Conservation (phyloP, 2,888 invertebrate genomes). For the Campopleginae sp. region DNA sequence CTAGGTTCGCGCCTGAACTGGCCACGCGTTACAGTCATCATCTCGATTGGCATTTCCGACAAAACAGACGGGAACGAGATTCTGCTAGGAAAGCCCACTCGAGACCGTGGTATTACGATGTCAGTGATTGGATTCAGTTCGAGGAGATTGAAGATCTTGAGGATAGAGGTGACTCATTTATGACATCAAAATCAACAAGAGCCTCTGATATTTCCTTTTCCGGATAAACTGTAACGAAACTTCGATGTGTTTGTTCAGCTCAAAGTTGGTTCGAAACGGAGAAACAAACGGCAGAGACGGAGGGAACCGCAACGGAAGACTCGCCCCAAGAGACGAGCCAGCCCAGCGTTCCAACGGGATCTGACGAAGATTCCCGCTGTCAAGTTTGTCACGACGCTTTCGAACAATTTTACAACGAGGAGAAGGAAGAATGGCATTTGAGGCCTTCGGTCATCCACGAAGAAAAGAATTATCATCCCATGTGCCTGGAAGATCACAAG, state of each 20-base stretch:
- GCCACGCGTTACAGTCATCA: slow-evolving; percentile 97
- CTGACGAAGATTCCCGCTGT: slow-evolving; percentile 89
- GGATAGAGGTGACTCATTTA: slow-evolving; percentile 88
- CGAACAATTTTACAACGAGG: slow-evolving; percentile 98
- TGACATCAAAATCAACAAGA: not conserved
- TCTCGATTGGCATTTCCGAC: slow-evolving; percentile 99
- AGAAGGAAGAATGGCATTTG: slow-evolving; percentile 98
- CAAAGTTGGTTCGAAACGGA: slow-evolving; percentile 95
- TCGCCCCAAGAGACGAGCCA: slow-evolving; percentile 87
- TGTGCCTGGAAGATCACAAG: slow-evolving; percentile 95
- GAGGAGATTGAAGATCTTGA: slow-evolving; percentile 97
- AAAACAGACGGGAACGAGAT: slow-evolving; percentile 95
- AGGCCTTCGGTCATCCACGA: slow-evolving; percentile 92
- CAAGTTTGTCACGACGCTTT: slow-evolving; percentile 97
- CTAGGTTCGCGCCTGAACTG: slow-evolving; percentile 95
- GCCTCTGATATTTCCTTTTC: not conserved
- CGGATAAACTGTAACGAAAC: not conserved
- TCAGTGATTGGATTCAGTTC: slow-evolving; percentile 96
- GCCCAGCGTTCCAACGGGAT: slow-evolving; percentile 90
- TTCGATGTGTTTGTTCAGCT: slow-evolving; percentile 84
- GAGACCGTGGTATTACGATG: slow-evolving; percentile 95
- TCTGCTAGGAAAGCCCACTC: slow-evolving; percentile 93
- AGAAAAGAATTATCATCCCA: slow-evolving; percentile 93
- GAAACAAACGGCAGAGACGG: slow-evolving; percentile 86
- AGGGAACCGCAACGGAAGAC: slow-evolving; percentile 86